Conservation (phyloP, 1,140 invertebrate genomes). For the Drosophila teissieri region DNA sequence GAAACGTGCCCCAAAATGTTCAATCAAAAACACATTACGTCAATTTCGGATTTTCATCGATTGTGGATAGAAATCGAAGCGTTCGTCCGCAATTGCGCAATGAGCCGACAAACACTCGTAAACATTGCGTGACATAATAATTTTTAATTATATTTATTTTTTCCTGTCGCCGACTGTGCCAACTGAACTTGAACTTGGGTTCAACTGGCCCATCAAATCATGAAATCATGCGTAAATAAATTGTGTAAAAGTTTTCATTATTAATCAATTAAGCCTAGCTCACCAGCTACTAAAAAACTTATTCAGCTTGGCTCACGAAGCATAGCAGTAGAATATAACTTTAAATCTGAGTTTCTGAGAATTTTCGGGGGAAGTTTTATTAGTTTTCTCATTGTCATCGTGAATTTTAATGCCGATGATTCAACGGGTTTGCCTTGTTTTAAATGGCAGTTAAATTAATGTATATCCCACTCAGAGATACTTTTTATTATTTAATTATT, state of each 20-base stretch:
- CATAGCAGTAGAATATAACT: not conserved
- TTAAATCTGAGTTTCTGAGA: not conserved
- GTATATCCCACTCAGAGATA: constrained; percentile 23
- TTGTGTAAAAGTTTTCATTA: constrained; percentile 53
- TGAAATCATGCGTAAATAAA: constrained; percentile 49
- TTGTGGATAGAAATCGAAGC: constrained; percentile 34
- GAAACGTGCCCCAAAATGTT: constrained; percentile 67
- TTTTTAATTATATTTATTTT: constrained; percentile 70
- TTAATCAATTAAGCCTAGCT: constrained; percentile 46
- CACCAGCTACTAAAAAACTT: not conserved
- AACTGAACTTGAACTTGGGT: constrained; percentile 70
- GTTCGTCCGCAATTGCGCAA: constrained; percentile 46
- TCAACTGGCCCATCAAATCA: constrained; percentile 42
- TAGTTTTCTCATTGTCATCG: constrained; percentile 13
- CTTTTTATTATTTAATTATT: constrained; percentile 48
- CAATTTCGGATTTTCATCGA: constrained; percentile 66
- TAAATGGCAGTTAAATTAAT: constrained; percentile 17
- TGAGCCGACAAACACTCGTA: constrained; percentile 48
- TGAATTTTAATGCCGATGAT: constrained; percentile 25
- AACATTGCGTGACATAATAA: constrained; percentile 74
- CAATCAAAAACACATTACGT: constrained; percentile 78
- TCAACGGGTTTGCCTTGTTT: constrained; percentile 26
- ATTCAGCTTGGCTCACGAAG: not conserved
- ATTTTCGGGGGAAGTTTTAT: not conserved
- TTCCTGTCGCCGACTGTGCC: constrained; percentile 13